Evolutionary conservation across 2,113 vertebrate genomes (phyloP), one percentile per base, ranked within the genome.

Genomic region (Carassius carassius): DNA sequence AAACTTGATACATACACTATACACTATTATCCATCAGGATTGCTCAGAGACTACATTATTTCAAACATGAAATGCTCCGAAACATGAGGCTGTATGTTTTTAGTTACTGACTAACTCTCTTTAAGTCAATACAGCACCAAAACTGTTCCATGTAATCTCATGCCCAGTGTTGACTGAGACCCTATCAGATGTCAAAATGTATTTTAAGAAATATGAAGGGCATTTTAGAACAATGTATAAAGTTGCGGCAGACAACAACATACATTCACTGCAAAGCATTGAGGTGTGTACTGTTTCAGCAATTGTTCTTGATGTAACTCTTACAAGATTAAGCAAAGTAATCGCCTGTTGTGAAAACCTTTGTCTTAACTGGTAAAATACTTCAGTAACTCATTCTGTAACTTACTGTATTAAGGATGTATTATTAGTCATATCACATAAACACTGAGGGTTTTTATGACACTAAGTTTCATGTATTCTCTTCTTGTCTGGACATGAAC

Each of bases 281-380:
- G 29, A 67, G 54, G 56, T 41, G 79, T 82, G 62, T 77, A 35
- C 49, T 62, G 25, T 83, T 77, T 49, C 60, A 32, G 58, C 60
- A 49, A 29, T 58, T 70, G 80, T 49, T 25, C 72, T 78, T 54
- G 56, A 60, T 72, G 60, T 21, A 72, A 51, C 47, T 29, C 80
- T 78, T 62, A 67, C n/a, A 72, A 41, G 54, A 82, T 62, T n/a
- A 35, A 32, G 49, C 3, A 54, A 85, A 60, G 44, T 35, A 29
- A 41, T 44, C 73, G 4, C n/a, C 11, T 65, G 63, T 72, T 79
- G 74, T 67, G 58, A 62, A 32, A 17, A 51, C 41, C 51, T 44
- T 74, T 65, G 58, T 67, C 17, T 9, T 29, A 12, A 32, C 19
- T 69, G 51, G 58, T 76, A 79, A 79, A 11, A 63, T 47, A 13